Evolutionary conservation across 1,140 invertebrate genomes (phyloP).

Genomic region (Micrasema longulum): DNA sequence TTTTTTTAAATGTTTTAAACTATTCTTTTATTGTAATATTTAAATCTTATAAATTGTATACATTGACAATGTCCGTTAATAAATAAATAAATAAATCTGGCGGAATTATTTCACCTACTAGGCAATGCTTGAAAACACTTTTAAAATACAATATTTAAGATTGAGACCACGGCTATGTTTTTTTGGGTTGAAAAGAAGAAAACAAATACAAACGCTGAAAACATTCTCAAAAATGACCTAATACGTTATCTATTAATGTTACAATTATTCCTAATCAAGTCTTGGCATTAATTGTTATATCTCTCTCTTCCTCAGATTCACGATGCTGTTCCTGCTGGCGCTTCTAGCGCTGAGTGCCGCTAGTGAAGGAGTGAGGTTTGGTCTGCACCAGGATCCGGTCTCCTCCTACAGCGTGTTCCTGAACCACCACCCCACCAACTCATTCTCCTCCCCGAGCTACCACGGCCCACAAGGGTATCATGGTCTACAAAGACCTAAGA

Average conservation of each 20-base stretch:
- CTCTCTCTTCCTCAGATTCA: neutral
- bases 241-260: neutral
- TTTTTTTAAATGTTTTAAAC: too few relatives aligned
- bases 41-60: too few relatives aligned
- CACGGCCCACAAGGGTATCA: neutral
- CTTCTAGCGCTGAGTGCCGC: constrained; percentile 1
- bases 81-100: too few relatives aligned
- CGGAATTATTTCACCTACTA: too few relatives aligned
- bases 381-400: neutral
- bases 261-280: neutral
- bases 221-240: neutral
- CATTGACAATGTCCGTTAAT: too few relatives aligned
- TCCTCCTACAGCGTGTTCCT: constrained; percentile 30
- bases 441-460: neutral
- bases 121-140: too few relatives aligned
- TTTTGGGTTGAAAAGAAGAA: neutral
- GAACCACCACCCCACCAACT: constrained; percentile 18
- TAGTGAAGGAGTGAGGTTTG: neutral
- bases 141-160: neutral
- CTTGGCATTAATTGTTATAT: neutral
- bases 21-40: too few relatives aligned
- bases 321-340: constrained; percentile 5
- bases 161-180: neutral
- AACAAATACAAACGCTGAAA: neutral
- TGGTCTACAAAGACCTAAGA: neutral